Base-by-base conservation (phyloP, 2,797 vertebrate genomes). In the Phalloptychus januarius region DNA sequence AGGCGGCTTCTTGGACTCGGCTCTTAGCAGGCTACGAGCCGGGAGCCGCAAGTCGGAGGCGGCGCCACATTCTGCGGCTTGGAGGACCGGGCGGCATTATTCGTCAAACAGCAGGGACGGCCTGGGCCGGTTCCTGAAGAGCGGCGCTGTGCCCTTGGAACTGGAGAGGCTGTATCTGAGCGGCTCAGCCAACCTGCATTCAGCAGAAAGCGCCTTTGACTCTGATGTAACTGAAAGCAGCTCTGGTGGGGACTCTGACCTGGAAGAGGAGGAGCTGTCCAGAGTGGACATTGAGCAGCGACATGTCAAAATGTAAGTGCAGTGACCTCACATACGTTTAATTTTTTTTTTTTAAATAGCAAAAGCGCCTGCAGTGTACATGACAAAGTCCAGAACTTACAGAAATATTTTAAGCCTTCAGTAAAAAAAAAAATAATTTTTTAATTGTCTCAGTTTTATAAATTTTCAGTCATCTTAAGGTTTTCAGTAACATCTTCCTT, bases 221-320 rank as follows among this genome's bases (percentile, higher is more conserved):
- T 99, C 98, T 0, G 98, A 99, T 74, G 96, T 97, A 85, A 99
- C 97, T 0, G 98, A 99, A 90, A 99, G 98, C 93, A 99, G 98
- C 91, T 99, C 98, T 0, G 98, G 98, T 42, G 98, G 98, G 44
- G 98, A 99, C 91, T 97, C 97, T 52, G 98, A 99, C 44, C 92
- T 98, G 33, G 98, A 99, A 84, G 98, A 99, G 72, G 98, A 99
- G 80, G 97, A 98, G 93, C 94, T 98, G 86, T 93, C 95, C 90
- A 96, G 96, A 89, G 97, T 95, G 87, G 97, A 99, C 89, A 93
- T 96, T 46, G 97, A 97, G 75, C 97, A 98, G 82, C 96, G 96
- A 70, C 98, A 98, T 3, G 94, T 98, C 72, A 97, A 98, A 25
- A 95, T 99, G 98, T 99, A 92, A 99, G 98, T 97, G 93, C 48